Evolutionary conservation across 2,797 vertebrate species (phyloP).

Genomic region (Luscinia luscinia): DNA sequence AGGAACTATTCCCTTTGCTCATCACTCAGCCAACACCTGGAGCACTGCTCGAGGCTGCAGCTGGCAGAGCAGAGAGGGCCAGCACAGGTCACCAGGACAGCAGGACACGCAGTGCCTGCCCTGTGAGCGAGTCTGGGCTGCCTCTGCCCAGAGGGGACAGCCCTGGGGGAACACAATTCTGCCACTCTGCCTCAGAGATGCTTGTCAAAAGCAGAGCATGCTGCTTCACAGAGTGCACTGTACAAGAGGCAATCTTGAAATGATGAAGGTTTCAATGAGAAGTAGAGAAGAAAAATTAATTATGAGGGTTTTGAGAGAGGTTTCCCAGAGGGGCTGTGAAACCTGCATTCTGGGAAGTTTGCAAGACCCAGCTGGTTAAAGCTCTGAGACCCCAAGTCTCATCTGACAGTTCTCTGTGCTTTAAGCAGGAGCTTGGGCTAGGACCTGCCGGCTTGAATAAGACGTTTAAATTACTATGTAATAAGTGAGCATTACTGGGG

Average conservation of each 20-base stretch:
- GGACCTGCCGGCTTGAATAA: background rate
- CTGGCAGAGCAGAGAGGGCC: background rate
- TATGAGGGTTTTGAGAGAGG: background rate
- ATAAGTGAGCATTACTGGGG: background rate
- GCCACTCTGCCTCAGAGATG: background rate
- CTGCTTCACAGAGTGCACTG: background rate
- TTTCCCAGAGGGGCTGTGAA: background rate
- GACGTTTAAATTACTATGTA: background rate
- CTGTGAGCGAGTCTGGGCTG: background rate
- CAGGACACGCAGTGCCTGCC: background rate
- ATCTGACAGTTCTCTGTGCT: accelerated
- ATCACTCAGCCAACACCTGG: background rate
- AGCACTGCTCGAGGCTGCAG: background rate
- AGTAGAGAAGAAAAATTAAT: background rate
- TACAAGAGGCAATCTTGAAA: background rate
- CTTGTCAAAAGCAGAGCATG: background rate
- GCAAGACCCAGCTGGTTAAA: background rate
- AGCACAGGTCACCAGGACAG: background rate
- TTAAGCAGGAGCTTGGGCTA: background rate
- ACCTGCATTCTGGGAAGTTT: background rate
- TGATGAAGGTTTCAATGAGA: background rate
- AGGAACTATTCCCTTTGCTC: background rate
- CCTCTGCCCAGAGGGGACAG: background rate
- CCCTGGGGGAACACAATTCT: background rate
- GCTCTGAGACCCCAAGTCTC: background rate